Percentiles rank a stretch among this genome's conserved stretches.
phyloP scores from a whole-genome alignment of 2,888 invertebrate genomes.

The Troides oblongomaculatus region DNA sequence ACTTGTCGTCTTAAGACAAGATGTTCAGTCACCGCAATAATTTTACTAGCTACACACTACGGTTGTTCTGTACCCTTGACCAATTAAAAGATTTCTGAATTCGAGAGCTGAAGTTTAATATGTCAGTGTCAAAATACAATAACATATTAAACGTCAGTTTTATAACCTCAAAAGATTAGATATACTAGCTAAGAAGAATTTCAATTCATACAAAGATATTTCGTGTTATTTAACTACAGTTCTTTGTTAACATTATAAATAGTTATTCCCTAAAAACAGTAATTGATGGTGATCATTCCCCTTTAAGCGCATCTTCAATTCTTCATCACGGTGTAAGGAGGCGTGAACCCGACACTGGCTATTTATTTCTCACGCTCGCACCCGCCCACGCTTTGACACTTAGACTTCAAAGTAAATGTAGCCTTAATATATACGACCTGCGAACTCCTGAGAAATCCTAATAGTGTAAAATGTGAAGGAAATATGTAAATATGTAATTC shows the following conservation, averaged over 20 bases:
- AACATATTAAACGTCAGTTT: no score
- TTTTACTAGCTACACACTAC: no score
- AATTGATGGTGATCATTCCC: conserved; percentile 48
- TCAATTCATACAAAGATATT: neutral
- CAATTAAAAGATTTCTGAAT: no score
- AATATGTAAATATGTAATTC: conserved; percentile 19
- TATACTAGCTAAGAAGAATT: no score
- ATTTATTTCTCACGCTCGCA: conserved; percentile 76
- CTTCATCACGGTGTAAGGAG: conserved; percentile 42
- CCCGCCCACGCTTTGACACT: conserved; percentile 62
- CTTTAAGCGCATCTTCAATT: conserved; percentile 46
- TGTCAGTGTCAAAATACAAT: no score
- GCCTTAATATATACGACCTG: conserved; percentile 37
- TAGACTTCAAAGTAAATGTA: conserved; percentile 48
- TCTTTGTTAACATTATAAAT: conserved; percentile 15
- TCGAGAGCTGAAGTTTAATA: no score
- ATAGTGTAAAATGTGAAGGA: conserved; percentile 33
- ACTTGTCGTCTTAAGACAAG: no score
- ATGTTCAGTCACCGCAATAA: no score
- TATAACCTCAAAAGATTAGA: no score
- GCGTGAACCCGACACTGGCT: conserved; percentile 62
- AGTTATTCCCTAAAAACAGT: conserved; percentile 53
- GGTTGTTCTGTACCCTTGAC: no score
- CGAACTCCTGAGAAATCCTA: conserved; percentile 36
- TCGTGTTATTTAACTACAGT: neutral